Percentiles rank a stretch among this genome's conserved stretches.
phyloP scores from a whole-genome alignment of 2,797 vertebrate genomes.

The Smutsia gigantea region DNA sequence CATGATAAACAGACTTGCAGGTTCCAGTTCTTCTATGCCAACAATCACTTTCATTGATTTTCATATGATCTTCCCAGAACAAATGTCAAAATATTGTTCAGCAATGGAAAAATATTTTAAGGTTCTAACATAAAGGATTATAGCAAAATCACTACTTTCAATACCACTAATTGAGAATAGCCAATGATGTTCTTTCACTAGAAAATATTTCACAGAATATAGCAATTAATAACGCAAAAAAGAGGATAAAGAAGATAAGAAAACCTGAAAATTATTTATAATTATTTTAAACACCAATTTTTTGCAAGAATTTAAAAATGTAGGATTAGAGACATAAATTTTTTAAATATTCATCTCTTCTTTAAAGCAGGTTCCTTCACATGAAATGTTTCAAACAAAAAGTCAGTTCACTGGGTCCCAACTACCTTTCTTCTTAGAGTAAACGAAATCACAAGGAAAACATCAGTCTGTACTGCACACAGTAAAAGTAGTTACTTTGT shows the following conservation, averaged over 20 bases:
- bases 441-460: neutral
- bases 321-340: neutral
- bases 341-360: neutral
- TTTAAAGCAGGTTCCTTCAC: neutral
- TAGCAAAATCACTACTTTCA: neutral
- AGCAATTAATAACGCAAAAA: neutral
- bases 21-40: neutral
- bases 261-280: neutral
- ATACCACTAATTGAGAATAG: neutral
- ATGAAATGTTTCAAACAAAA: conserved; percentile 6
- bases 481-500: neutral
- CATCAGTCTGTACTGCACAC: neutral
- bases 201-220: neutral
- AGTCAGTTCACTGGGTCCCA: neutral
- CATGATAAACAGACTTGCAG: neutral
- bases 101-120: neutral
- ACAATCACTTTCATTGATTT: neutral
- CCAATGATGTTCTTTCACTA: neutral
- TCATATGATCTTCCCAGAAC: neutral
- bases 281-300: neutral
- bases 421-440: neutral
- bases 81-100: neutral
- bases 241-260: neutral
- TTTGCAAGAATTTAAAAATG: neutral
- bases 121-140: neutral